These are phyloP conservation scores for Eptesicus fuscus DNA, from an alignment of 2,113 vertebrate genomes.

Conservation along the genomic window DNA sequence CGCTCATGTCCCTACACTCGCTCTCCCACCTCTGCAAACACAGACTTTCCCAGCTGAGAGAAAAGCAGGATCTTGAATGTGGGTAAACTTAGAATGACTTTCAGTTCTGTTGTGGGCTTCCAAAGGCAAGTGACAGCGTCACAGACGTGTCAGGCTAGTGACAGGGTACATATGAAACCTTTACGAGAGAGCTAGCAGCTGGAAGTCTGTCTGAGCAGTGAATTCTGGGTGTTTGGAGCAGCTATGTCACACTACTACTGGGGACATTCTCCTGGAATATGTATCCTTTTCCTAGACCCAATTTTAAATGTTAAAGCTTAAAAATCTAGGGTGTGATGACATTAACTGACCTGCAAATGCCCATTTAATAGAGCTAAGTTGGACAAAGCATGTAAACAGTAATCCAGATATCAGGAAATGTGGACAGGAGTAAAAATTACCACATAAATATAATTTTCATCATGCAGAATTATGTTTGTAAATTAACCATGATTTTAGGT, in stretches of 20 bases:
- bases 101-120: background rate
- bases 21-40: background rate
- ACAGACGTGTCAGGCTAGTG: background rate
- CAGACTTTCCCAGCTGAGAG: background rate
- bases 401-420: background rate
- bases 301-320: background rate
- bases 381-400: background rate
- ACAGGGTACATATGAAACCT: background rate
- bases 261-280: background rate
- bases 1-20: background rate
- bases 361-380: background rate
- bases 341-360: background rate
- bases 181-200: background rate
- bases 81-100: slow-evolving; percentile 14
- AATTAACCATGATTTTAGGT: background rate
- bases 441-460: background rate
- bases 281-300: background rate
- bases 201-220: background rate
- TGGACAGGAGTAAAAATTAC: background rate
- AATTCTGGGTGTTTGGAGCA: background rate
- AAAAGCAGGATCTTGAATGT: slow-evolving; percentile 21
- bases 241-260: background rate
- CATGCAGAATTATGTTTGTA: background rate
- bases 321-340: background rate
- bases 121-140: slow-evolving; percentile 23